Base-by-base conservation (phyloP, 2,888 invertebrate genomes). In the Synanthedon myopaeformis region DNA sequence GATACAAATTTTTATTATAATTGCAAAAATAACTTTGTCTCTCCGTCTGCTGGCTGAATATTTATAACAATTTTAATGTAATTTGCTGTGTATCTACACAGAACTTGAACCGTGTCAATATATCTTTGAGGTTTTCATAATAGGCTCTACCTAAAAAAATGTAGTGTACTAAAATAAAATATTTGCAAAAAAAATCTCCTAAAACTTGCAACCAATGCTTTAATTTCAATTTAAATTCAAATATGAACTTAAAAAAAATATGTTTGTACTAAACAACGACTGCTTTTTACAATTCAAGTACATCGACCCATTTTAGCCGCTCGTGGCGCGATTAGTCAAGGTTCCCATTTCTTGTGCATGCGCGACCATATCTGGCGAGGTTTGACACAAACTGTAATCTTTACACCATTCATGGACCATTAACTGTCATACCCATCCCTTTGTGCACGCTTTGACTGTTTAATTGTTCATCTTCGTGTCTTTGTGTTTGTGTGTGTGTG, bases 301-400 rank as follows among this genome's bases (percentile, higher is more conserved):
- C 68, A 69, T 61, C 66, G 71, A 67, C 72, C 76, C 67, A 73
- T 75, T 73, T 75, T 66, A 62, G 67, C 61, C 67, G 66, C 63
- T 69, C 71, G 69, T 70, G 69, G 66, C 57, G 63, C 72, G 74
- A 85, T 86, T 86, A 85, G 83, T 85, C 80, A 82, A 79, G 82
- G 78, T 76, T 67, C 69, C 79, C 79, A 76, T 81, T 78, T 76
- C 67, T 35, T 66, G 74, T 62, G 66, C 63, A 55, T 52, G 54
- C 53, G 61, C 61, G 62, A 64, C 76, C 74, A 71, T 79, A 82
- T 76, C 74, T 69, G 79, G 72, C 53, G 14, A 62, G 54, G 56
- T 62, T 65, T 68, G 70, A 68, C 79, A 73, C 74, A 74, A 66
- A 66, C 71, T 74, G 71, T 77, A 76, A 83, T 82, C 78, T 77